phyloP scores from a whole-genome alignment of 2,797 vertebrate genomes.

The Chiroxiphia lanceolata region DNA sequence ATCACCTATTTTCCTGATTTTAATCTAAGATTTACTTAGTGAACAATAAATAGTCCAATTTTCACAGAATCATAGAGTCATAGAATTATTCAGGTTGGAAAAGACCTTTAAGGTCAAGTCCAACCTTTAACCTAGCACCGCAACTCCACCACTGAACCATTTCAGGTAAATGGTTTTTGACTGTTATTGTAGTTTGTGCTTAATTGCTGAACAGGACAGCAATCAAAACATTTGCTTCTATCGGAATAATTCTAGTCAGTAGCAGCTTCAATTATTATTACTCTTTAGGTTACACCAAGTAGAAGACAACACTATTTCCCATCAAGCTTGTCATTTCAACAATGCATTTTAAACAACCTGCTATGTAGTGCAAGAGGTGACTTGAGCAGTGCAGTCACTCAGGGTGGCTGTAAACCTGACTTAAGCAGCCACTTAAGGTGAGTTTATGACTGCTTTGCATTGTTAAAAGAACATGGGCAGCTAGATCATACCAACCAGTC shows the following conservation, averaged over 20 bases:
- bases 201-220: slow-evolving; percentile 56
- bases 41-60: slow-evolving; percentile 41
- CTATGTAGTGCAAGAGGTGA: not conserved
- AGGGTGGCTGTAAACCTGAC: not conserved
- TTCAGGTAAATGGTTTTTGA: slow-evolving; percentile 66
- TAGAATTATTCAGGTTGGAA: not conserved
- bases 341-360: not conserved
- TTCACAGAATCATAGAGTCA: not conserved
- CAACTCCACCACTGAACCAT: not conserved
- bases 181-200: slow-evolving; percentile 51
- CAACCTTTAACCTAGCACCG: not conserved
- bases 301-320: not conserved
- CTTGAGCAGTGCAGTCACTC: not conserved
- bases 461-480: not conserved
- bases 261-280: slow-evolving; percentile 48
- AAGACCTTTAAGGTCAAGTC: not conserved
- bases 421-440: not conserved
- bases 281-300: slow-evolving; percentile 35
- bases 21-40: slow-evolving; percentile 44
- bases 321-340: slow-evolving; percentile 22
- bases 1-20: slow-evolving; percentile 50
- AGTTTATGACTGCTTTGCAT: not conserved
- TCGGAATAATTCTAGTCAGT: slow-evolving; percentile 54
- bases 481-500: not conserved
- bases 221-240: slow-evolving; percentile 66